Conservation (phyloP, 2,797 vertebrate genomes). For the Coendou prehensilis region DNA sequence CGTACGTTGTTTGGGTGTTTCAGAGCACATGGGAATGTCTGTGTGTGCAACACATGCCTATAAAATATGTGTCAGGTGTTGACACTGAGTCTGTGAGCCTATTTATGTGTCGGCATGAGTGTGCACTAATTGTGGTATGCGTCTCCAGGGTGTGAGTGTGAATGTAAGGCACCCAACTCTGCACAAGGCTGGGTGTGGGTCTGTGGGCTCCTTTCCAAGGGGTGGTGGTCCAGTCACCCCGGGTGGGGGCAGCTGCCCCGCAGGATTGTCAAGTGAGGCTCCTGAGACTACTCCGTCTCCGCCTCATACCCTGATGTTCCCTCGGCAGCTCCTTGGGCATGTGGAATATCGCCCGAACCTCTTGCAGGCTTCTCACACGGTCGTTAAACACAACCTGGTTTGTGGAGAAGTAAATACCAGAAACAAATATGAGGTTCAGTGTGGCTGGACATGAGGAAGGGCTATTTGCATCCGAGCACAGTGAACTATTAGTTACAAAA, state of each 20-base stretch:
- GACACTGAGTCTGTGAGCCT: not conserved
- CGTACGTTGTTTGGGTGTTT: not conserved
- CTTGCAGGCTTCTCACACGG: rapidly evolving
- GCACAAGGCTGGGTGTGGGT: rapidly evolving
- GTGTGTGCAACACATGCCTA: rapidly evolving
- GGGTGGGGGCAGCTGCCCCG: not conserved
- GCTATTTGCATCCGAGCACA: not conserved
- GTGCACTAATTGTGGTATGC: not conserved
- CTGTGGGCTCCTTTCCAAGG: not conserved
- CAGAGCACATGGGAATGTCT: not conserved
- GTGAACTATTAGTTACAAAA: not conserved
- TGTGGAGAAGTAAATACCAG: not conserved
- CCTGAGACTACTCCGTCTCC: not conserved
- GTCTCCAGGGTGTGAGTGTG: not conserved
- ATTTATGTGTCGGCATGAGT: not conserved
- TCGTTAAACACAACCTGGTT: not conserved
- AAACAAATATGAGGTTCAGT: not conserved
- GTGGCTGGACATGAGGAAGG: not conserved
- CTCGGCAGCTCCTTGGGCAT: rapidly evolving
- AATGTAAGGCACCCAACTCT: rapidly evolving
- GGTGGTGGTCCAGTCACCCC: rapidly evolving
- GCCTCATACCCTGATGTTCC: rapidly evolving
- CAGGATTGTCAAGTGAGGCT: not conserved
- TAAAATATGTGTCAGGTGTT: rapidly evolving
- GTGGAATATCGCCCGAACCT: rapidly evolving